Evolutionary conservation across 1,140 invertebrate species (phyloP), one percentile per base, ranked within the genome.

Genomic region (Drosophila sturtevanti): DNA sequence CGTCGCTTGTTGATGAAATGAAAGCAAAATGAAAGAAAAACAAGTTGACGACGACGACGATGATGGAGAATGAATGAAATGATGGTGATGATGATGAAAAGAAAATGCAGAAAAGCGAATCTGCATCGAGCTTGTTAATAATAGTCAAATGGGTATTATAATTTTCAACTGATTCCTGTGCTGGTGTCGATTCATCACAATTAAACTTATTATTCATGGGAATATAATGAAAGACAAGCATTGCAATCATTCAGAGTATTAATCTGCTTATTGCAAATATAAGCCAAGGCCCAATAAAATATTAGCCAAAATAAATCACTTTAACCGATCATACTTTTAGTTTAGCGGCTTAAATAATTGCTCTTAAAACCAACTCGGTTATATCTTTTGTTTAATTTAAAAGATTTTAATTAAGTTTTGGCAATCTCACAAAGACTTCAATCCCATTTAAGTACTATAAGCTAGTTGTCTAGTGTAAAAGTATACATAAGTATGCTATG

Each of bases 1-100:
- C 41, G 41, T 34, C 77, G 72, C 81, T 84, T 79, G 80, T 85
- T 89, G 85, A 81, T 78, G 85, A 72, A 85, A 89, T 89, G 79
- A 66, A 80, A 76, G 75, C 51, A 56, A 72, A 65, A 63, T 48
- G 79, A 71, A 70, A 68, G 69, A 79, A 6, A 31, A 31, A 60
- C 27, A 71, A 56, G 63, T 63, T 63, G 52, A 38, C 64, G 58
- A 54, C 18, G 52, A 38, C 64, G 58, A 54, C 18, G 31, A 48
- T 56, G 14, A 38, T 61, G 22, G 18, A 11, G 24, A 24, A 24
- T 24, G 24, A 24, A 24, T 24, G 24, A 24, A 24, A 24, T 24
- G 24, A 24, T 24, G 4, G 4, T 24, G 12, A 14, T n/a, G 12
- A 38, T 38, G 37, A 14, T 44, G 41, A 48, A 48, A 48, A 21